phyloP scores from a whole-genome alignment of 2,797 vertebrate genomes.

The Sylvia borin region DNA sequence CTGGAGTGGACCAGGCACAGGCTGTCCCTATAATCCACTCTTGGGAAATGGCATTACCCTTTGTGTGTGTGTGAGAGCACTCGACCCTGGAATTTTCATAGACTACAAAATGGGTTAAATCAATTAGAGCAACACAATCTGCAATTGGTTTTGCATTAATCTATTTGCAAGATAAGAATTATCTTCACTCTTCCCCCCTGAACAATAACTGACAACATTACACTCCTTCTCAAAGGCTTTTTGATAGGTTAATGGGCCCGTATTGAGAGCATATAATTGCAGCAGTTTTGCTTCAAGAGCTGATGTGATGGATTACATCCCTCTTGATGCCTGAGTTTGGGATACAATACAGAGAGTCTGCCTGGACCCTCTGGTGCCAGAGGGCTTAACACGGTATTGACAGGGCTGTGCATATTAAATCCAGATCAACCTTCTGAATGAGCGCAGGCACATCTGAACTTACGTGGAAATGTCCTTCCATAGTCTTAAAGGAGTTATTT shows the following conservation, averaged over 20 bases:
- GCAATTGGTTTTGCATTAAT: slow-evolving; percentile 59
- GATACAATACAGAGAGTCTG: slow-evolving; percentile 59
- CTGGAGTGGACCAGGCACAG: not conserved
- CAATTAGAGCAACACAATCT: slow-evolving; percentile 42
- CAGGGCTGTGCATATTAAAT: slow-evolving; percentile 70
- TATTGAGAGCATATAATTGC: slow-evolving; percentile 54
- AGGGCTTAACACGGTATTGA: slow-evolving; percentile 71
- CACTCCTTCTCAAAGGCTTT: slow-evolving; percentile 48
- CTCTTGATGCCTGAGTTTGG: slow-evolving; percentile 48
- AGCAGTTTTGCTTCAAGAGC: slow-evolving; percentile 59
- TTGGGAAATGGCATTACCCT: not conserved
- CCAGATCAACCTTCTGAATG: slow-evolving; percentile 68
- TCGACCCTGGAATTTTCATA: slow-evolving; percentile 29
- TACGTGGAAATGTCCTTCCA: slow-evolving; percentile 36
- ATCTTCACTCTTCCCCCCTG: slow-evolving; percentile 41
- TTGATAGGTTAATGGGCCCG: slow-evolving; percentile 66
- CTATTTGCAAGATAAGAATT: slow-evolving; percentile 53
- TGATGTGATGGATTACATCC: slow-evolving; percentile 65
- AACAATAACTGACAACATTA: slow-evolving; percentile 60
- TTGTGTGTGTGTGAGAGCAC: not conserved
- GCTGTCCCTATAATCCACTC: not conserved
- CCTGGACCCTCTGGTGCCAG: slow-evolving; percentile 73
- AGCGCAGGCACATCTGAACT: slow-evolving; percentile 53
- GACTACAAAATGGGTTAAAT: slow-evolving; percentile 32
- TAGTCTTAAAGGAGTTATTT: slow-evolving; percentile 53